Base-by-base conservation (phyloP, 1,140 invertebrate species). In the Andricus grossulariae region DNA sequence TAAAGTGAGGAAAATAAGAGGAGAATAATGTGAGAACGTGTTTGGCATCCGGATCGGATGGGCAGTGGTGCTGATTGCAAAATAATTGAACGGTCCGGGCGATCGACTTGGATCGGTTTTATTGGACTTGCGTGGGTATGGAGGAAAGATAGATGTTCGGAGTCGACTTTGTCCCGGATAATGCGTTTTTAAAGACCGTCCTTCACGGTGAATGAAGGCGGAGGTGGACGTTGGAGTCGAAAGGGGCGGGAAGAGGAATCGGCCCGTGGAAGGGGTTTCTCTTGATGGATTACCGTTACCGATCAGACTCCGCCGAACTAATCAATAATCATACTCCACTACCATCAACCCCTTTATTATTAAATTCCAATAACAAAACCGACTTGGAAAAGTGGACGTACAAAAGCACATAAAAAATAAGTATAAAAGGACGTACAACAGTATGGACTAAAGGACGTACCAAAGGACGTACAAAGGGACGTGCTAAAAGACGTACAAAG, bases 111-210 rank as follows among this genome's bases (percentile, higher is more conserved):
- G 80, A 85, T 85, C 83, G 79, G 82, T 81, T 83, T 85, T 76
- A 85, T 85, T 82, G 80, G 84, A n/a, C 75, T 16, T 66, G 60
- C 60, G 25, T 66, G 73, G 60, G 77, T 70, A 71, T 75, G 45
- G 13, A 73, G 49, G 78, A 80, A 77, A 72, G 78, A 79, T 79
- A 84, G 78, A 82, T 76, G 72, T 73, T 73, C 80, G 71, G 75
- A 82, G 80, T 80, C 70, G 45, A 55, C 54, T 71, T 39, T 66
- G 25, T 66, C 60, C 39, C 32, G 60, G 60, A 71, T 85, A 85
- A 85, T 83, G 84, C 78, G 84, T 83, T 85, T 85, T 85, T 85
- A 85, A 85, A 85, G 82, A 83, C 84, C 84, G 78, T 83, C 84
- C 79, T 83, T 81, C 79, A 55, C 60, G 76, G 77, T 78, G 76